Conservation (phyloP, 2,113 vertebrate genomes). For the Trinectes maculatus region DNA sequence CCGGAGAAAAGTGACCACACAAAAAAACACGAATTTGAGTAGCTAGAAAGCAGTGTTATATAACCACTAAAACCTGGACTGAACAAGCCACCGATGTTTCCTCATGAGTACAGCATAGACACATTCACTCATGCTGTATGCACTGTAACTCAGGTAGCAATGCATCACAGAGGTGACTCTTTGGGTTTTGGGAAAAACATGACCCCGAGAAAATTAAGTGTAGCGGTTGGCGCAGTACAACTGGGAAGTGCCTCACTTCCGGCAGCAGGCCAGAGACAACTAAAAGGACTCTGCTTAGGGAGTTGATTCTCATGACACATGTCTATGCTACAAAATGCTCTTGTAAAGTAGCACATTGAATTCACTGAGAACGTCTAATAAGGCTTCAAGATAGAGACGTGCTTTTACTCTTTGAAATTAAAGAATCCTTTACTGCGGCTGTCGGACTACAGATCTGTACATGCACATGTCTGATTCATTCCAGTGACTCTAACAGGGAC, state of each 20-base stretch:
- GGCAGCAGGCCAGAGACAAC: neutral
- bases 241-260: too few relatives aligned
- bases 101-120: too few relatives aligned
- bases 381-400: neutral
- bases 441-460: neutral
- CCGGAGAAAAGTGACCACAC: neutral
- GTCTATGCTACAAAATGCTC: neutral
- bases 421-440: neutral
- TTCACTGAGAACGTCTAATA: neutral
- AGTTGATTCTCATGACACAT: neutral
- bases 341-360: neutral
- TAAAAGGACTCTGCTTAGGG: neutral
- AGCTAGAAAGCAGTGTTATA: neutral
- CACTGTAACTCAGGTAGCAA: neutral
- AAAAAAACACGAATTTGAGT: neutral
- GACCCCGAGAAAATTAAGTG: neutral
- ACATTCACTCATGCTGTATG: neutral
- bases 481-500: constrained; percentile 4
- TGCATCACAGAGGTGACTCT: neutral
- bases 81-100: neutral
- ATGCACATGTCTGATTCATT: neutral
- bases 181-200: neutral
- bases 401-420: neutral
- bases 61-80: neutral
- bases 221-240: too few relatives aligned